Conservation (phyloP, 2,888 invertebrate genomes). For the Agrotis segetum region DNA sequence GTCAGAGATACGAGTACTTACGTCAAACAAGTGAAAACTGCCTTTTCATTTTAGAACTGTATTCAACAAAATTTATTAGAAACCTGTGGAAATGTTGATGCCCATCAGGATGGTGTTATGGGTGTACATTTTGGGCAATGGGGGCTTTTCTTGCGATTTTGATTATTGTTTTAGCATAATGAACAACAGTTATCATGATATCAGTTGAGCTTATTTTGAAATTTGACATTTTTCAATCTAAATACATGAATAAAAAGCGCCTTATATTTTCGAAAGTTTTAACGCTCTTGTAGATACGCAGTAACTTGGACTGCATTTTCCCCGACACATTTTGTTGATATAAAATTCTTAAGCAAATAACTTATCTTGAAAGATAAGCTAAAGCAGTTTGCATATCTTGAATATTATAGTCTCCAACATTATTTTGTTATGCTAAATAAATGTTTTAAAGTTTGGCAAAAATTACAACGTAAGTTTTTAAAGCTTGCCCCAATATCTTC, state of each 20-base stretch:
- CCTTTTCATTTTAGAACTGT: neutral
- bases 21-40: neutral
- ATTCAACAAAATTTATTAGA: neutral
- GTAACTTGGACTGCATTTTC: neutral
- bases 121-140: no score
- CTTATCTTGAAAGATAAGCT: conserved; percentile 13
- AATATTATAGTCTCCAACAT: neutral
- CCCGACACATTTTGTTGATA: conserved; percentile 6
- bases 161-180: no score
- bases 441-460: conserved; percentile 1
- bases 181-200: neutral
- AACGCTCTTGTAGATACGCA: neutral
- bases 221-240: neutral
- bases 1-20: conserved; percentile 41
- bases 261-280: neutral
- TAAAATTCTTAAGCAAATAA: conserved; percentile 5
- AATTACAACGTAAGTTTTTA: no score
- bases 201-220: neutral
- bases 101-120: no score
- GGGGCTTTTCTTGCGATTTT: no score
- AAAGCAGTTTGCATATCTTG: conserved; percentile 1
- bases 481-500: no score
- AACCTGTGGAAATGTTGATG: no score
- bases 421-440: neutral
- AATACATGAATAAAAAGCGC: neutral